Conservation (phyloP, 2,888 invertebrate genomes). For the Rotaria sp. region DNA sequence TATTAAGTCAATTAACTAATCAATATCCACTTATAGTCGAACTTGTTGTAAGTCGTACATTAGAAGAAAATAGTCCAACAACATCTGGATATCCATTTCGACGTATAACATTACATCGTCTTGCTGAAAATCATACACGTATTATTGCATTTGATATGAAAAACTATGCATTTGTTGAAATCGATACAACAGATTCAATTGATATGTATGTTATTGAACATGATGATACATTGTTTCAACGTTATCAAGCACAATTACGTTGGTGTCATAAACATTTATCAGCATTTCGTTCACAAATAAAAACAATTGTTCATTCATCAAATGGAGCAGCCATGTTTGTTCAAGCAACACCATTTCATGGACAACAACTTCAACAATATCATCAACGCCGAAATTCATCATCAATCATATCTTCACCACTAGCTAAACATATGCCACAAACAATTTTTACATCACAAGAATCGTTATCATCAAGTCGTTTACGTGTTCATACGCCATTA, state of each 20-base stretch:
- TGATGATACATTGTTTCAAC: not conserved
- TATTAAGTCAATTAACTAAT: not conserved
- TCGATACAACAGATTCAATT: not conserved
- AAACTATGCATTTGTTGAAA: not conserved
- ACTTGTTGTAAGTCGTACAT: not conserved
- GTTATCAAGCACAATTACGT: slow-evolving; percentile 26
- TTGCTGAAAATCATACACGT: not conserved
- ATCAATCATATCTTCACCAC: not conserved
- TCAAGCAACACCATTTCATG: not conserved
- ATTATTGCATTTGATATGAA: slow-evolving; percentile 17
- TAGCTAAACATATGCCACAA: not conserved
- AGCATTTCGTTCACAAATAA: not conserved
- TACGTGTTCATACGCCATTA: not conserved
- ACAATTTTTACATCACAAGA: not conserved
- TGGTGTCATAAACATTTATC: not conserved
- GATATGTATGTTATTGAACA: not conserved
- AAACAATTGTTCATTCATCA: not conserved
- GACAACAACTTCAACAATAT: not conserved
- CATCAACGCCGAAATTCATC: not conserved
- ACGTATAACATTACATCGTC: not conserved
- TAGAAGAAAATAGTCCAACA: not conserved
- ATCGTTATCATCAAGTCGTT: not conserved
- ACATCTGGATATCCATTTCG: not conserved
- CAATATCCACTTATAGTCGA: slow-evolving; percentile 11
- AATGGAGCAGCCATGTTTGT: not conserved